Base-by-base conservation (phyloP, 2,888 invertebrate species). In the Stegophylla sp. region DNA sequence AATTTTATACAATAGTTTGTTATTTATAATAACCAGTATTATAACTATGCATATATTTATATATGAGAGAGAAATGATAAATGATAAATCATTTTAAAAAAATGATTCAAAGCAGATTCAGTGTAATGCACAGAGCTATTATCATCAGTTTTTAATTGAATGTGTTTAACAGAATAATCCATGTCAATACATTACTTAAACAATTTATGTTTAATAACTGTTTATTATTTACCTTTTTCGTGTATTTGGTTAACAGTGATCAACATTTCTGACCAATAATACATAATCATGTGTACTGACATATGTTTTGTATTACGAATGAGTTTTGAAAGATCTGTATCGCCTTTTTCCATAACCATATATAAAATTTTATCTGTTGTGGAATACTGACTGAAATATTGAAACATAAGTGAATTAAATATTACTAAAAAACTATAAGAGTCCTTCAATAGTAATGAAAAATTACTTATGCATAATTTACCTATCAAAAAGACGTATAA, bases 221-320 rank as follows among this genome's bases (percentile, higher is more conserved):
- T 84, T 84, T 87, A 34, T 23, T 23, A 82, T 83, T 84, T 87
- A 93, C 95, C 96, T 87, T 93, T 90, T 84, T 92, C 90, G 85
- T 98, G 98, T 85, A 98, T 96, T 85, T 94, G 93, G 85, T 92
- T 89, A 5, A 98, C 98, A 45, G 96, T 94, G 82, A 91, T 90
- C 77, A 98, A 88, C 95, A 98, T 98, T 87, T 96, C 94, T 86
- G 92, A 91, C 95, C 97, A 97, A 88, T 95, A 97, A 87, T 92
- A 94, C 83, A 93, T 89, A 79, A 92, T 91, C n/a, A 92, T 88
- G 72, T 93, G 92, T 79, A 94, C 87, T 72, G 93, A 92, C 81
- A 94, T 87, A 83, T 88, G 86, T 48, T 86, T 85, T 81, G 89
- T 87, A 86, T 86, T 88, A 85, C 90, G 90, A 83, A 96, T 88